Evolutionary conservation across 2,888 invertebrate species (phyloP).

Genomic region (Drosophila stalkeri): DNA sequence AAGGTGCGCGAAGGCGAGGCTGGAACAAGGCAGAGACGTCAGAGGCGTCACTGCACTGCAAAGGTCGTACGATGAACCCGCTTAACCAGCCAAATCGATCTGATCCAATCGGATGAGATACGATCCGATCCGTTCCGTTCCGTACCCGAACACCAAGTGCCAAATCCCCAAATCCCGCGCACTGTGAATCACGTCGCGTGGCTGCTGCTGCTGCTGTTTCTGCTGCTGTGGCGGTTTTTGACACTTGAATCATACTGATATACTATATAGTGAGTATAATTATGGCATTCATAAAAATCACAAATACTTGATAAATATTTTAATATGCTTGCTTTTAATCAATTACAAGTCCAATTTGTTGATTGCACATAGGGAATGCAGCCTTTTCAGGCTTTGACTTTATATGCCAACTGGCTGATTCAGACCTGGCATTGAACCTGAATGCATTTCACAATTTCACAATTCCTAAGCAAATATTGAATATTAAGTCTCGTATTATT

Average conservation of each 20-base stretch:
- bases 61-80: constrained; percentile 74
- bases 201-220: constrained; percentile 36
- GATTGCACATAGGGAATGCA: constrained; percentile 42
- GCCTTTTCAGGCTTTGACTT: constrained; percentile 39
- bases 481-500: background rate
- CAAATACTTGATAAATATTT: constrained; percentile 69
- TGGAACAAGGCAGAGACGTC: background rate
- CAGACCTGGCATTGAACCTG: constrained; percentile 56
- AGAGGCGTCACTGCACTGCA: constrained; percentile 62
- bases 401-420: constrained; percentile 45
- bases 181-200: constrained; percentile 74
- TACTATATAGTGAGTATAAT: constrained; percentile 25
- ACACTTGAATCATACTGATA: constrained; percentile 46
- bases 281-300: constrained; percentile 60
- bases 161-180: constrained; percentile 36
- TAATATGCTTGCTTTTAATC: constrained; percentile 67
- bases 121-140: constrained; percentile 15
- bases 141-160: constrained; percentile 21
- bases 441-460: constrained; percentile 52
- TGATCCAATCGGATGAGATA: constrained; percentile 17
- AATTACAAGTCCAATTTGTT: constrained; percentile 61
- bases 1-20: background rate
- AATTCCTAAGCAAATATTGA: background rate
- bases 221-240: constrained; percentile 24
- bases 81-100: constrained; percentile 10